Conservation (phyloP, 2,888 invertebrate species). For the Eucriotettix oculatus region DNA sequence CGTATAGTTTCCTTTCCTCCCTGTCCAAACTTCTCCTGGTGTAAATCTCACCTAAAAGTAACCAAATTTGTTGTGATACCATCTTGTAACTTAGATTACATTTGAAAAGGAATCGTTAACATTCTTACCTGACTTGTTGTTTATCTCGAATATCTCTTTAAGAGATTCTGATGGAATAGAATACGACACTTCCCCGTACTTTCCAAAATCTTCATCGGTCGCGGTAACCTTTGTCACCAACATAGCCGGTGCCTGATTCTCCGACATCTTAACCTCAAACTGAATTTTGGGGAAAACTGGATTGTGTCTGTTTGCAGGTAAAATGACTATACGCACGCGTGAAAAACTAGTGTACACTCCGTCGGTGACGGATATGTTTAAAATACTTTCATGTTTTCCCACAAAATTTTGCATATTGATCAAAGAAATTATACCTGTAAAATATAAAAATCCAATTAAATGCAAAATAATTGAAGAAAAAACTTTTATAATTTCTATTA, state of each 20-base stretch:
- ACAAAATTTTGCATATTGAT: slow-evolving; percentile 60
- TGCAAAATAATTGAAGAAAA: background rate
- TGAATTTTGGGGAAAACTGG: slow-evolving; percentile 63
- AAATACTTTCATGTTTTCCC: slow-evolving; percentile 42
- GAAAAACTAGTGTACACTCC: slow-evolving; percentile 87
- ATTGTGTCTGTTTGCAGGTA: slow-evolving; percentile 61
- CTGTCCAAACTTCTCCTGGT: slow-evolving; percentile 56
- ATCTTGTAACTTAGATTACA: background rate
- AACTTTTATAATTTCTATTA: background rate
- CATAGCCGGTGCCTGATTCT: slow-evolving; percentile 64
- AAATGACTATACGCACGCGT: slow-evolving; percentile 56
- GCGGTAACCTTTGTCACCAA: slow-evolving; percentile 64
- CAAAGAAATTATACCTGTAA: slow-evolving; percentile 42
- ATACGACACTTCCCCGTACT: slow-evolving; percentile 52
- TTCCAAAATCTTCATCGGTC: slow-evolving; percentile 65
- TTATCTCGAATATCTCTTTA: slow-evolving; percentile 55
- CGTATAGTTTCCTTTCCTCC: slow-evolving; percentile 49
- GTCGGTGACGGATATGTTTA: slow-evolving; percentile 91
- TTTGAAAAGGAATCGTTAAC: background rate
- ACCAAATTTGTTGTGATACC: slow-evolving; percentile 5
- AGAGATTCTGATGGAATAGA: slow-evolving; percentile 59
- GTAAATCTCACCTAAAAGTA: slow-evolving; percentile 33
- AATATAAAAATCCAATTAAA: slow-evolving; percentile 1
- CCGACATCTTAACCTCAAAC: slow-evolving; percentile 62
- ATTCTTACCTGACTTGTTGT: slow-evolving; percentile 42